phyloP scores from a whole-genome alignment of 2,888 invertebrate species.

The Lamproptera curius region DNA sequence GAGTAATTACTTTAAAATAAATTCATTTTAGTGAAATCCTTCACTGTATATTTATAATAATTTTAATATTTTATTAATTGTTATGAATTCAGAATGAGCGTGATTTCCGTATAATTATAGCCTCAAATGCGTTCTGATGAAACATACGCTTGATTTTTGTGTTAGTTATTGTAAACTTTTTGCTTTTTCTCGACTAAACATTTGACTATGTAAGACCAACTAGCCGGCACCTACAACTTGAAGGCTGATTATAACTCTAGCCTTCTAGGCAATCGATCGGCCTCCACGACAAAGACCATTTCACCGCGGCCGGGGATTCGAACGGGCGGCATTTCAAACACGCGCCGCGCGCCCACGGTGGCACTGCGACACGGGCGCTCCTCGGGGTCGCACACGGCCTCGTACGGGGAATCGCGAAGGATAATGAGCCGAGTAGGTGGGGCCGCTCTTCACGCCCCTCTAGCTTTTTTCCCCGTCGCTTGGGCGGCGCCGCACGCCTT shows the following conservation, averaged over 20 bases:
- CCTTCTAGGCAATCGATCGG: no score
- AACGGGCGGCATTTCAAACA: conserved; percentile 72
- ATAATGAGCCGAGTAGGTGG: conserved; percentile 73
- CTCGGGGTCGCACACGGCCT: conserved; percentile 64
- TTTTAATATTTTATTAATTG: neutral
- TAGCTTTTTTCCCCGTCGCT: conserved; percentile 65
- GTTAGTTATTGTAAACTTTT: neutral
- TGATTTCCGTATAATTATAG: neutral
- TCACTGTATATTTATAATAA: no score
- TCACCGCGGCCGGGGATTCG: conserved; percentile 56
- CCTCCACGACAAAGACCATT: no score
- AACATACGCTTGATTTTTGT: neutral
- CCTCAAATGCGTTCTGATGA: neutral
- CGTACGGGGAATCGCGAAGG: conserved; percentile 60
- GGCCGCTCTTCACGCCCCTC: conserved; percentile 66
- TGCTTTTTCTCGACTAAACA: no score
- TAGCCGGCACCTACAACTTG: no score
- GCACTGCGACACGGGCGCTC: conserved; percentile 72
- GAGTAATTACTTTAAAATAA: no score
- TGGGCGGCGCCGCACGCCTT: conserved; percentile 72
- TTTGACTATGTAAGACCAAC: no score
- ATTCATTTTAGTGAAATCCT: no score
- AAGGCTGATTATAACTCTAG: no score
- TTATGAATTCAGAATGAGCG: neutral
- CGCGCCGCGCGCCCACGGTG: conserved; percentile 60